Evolutionary conservation across 2,113 vertebrate species (phyloP).

Genomic region (Tiliqua scincoides): DNA sequence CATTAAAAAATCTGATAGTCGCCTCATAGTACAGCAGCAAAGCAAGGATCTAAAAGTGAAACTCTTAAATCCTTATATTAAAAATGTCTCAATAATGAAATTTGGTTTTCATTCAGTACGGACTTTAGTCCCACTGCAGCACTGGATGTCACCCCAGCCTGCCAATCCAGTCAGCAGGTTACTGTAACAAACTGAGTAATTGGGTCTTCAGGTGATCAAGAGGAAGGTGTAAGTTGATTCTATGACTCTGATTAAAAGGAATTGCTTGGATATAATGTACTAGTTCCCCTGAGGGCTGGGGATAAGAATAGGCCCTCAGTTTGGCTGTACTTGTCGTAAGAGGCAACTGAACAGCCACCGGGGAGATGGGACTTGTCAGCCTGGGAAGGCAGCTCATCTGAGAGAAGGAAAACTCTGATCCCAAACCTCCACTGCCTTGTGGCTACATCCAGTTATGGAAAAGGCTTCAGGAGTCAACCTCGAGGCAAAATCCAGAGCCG

Average conservation of each 20-base stretch:
- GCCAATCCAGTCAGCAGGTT: neutral
- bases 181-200: neutral
- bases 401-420: too few species aligned
- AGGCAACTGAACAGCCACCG: too few species aligned
- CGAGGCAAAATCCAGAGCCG: too few species aligned
- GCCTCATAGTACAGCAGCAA: neutral
- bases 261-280: neutral
- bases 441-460: too few species aligned
- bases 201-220: neutral
- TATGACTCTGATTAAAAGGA: neutral
- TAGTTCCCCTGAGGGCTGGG: too few species aligned
- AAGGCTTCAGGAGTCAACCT: too few species aligned
- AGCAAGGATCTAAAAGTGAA: neutral
- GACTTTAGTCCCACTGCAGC: neutral
- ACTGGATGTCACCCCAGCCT: neutral
- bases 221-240: neutral
- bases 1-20: neutral
- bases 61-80: neutral
- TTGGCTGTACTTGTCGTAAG: too few species aligned
- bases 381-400: too few species aligned
- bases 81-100: neutral
- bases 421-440: too few species aligned
- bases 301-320: too few species aligned
- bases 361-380: too few species aligned
- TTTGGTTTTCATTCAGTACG: neutral